A percentile compares a stretch with the other conserved stretches of the same genome.
These are phyloP conservation scores for Catocala fraxini DNA, from an alignment of 2,888 invertebrate genomes.

Conservation along the genomic window DNA sequence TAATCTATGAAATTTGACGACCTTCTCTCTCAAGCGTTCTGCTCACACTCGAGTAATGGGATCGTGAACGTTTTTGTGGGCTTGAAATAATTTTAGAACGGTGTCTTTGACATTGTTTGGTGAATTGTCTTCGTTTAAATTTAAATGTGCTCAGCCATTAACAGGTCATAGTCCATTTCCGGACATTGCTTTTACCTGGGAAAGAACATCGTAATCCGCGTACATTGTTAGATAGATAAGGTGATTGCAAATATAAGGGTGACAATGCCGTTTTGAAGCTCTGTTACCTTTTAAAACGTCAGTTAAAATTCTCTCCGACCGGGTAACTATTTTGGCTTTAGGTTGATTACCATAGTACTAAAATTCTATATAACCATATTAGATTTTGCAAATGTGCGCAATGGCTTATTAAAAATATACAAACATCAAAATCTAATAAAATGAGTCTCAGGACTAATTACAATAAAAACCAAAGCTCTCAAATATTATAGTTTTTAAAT, in stretches of 20 bases:
- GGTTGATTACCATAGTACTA: too few species aligned
- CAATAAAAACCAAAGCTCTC: too few species aligned
- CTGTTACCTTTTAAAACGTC: neutral
- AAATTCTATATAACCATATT: too few species aligned
- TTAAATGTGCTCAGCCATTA: constrained; percentile 24
- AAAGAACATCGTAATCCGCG: neutral
- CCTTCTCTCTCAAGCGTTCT: constrained; percentile 26
- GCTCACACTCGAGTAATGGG: constrained; percentile 19
- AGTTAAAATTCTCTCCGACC: too few species aligned
- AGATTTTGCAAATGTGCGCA: too few species aligned
- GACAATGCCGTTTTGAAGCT: neutral
- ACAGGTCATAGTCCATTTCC: constrained; percentile 11
- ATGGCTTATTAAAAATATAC: too few species aligned
- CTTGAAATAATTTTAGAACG: constrained; percentile 24
- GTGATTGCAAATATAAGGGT: neutral
- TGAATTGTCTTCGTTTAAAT: constrained; percentile 30
- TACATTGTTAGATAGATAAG: neutral
- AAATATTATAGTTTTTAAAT: too few species aligned
- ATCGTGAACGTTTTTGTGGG: constrained; percentile 31
- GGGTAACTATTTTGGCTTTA: too few species aligned
- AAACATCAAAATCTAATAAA: too few species aligned
- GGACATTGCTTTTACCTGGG: neutral
- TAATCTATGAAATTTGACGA: constrained; percentile 58
- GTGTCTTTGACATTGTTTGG: constrained; percentile 22
- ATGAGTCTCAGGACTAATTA: too few species aligned